Evolutionary conservation across 2,797 vertebrate genomes (phyloP).

Genomic region (Sus cebifrons): DNA sequence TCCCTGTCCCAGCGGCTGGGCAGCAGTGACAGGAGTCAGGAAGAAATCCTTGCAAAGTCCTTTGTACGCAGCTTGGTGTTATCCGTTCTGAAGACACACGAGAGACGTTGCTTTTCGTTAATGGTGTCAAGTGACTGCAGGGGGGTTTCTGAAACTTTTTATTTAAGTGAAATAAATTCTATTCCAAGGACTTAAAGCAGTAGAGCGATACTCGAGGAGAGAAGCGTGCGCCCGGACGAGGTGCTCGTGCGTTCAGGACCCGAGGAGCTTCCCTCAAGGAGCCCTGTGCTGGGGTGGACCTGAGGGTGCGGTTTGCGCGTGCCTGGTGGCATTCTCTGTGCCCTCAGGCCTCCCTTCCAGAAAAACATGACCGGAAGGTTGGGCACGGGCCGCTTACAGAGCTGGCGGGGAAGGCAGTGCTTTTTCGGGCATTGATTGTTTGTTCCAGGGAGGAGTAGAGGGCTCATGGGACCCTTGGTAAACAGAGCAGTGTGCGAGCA

Average conservation of each 20-base stretch:
- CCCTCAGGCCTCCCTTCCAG: neutral
- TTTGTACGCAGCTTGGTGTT: neutral
- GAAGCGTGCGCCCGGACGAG: neutral
- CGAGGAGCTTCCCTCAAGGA: neutral
- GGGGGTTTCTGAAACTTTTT: neutral
- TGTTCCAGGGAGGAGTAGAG: constrained; percentile 18
- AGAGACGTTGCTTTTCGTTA: neutral
- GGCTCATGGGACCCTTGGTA: neutral
- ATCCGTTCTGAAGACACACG: neutral
- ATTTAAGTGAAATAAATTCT: neutral
- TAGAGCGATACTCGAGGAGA: neutral
- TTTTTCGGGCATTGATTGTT: neutral
- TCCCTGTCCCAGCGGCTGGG: too few relatives aligned
- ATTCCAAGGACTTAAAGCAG: neutral
- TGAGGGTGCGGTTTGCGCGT: fast-evolving
- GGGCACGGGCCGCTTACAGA: neutral
- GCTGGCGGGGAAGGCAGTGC: neutral
- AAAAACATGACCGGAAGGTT: neutral
- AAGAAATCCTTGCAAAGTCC: neutral
- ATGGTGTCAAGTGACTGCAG: neutral
- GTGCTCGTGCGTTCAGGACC: neutral
- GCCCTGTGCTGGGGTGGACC: neutral
- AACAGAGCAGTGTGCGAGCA: neutral
- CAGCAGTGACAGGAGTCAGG: neutral
- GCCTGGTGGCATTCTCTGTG: neutral